phyloP scores from a whole-genome alignment of 2,113 vertebrate species.

The Pangasianodon gigas region DNA sequence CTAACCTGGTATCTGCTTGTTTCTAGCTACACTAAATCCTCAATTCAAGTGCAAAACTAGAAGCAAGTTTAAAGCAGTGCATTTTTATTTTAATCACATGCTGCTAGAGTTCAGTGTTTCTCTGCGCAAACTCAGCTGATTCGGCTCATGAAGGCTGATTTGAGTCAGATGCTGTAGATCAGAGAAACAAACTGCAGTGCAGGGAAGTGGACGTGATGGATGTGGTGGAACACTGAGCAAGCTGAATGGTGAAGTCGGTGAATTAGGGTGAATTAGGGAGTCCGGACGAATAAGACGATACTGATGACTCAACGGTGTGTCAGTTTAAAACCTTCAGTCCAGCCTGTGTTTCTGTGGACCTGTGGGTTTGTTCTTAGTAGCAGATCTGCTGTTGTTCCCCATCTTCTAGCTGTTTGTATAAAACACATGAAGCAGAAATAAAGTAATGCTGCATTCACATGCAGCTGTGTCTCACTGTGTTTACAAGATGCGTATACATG shows the following conservation, averaged over 20 bases:
- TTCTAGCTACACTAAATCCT: background rate
- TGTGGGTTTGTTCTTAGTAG: background rate
- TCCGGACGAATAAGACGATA: background rate
- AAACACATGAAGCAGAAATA: background rate
- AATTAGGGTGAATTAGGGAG: slow-evolving; percentile 4
- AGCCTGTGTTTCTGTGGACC: background rate
- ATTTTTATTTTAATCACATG: background rate
- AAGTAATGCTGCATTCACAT: background rate
- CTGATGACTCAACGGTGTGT: background rate
- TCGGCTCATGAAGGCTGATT: background rate
- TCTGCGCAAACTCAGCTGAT: background rate
- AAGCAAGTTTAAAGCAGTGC: background rate
- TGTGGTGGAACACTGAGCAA: background rate
- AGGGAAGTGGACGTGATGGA: slow-evolving; percentile 13
- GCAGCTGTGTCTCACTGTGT: background rate
- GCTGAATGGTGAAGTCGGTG: background rate
- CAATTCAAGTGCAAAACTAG: background rate
- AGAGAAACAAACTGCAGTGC: slow-evolving; percentile 7
- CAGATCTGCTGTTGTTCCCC: background rate
- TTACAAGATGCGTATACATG: background rate
- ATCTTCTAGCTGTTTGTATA: background rate
- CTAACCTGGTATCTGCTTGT: background rate
- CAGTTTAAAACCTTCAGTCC: background rate
- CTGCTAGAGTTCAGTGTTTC: background rate
- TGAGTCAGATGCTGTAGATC: slow-evolving; percentile 1